Evolutionary conservation across 1,140 invertebrate genomes (phyloP), one percentile per base, ranked within the genome.

Genomic region (Idris sp.): DNA sequence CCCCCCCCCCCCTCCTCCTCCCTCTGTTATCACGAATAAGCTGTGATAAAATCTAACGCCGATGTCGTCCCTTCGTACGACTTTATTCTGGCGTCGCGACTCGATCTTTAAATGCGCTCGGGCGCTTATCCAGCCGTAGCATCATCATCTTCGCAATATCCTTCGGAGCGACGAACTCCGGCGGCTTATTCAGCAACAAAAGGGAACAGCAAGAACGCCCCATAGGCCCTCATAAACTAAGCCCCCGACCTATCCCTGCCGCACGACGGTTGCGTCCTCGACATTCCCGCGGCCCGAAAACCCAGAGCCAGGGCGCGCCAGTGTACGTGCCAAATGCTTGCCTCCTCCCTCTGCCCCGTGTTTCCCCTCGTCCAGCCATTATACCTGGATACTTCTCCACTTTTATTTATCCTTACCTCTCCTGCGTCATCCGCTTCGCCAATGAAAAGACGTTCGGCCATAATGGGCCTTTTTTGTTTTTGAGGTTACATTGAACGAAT

Each of bases 131-230:
- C 65, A 48, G 65, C 15, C 72, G 58, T 69, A 46, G 64, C 72
- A 75, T 75, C 72, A 67, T 74, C 62, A 62, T 68, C 62, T 58
- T 48, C 9, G 71, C 62, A 62, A 69, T 75, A 75, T 64, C 51
- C 72, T 65, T 41, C 72, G 72, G 72, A 35, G 72, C 72, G 72
- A 62, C 71, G 64, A 74, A 74, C 72, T 74, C 72, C 54, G 40
- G 35, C 46, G 54, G 54, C 54, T 41, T 46, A 16, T 31, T 38
- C 72, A 64, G 72, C 62, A 58, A 68, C 72, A 74, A 74, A 74
- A 74, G 64, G 26, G 49, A 74, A 74, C 56, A 68, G 40, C 46
- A 74, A 68, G 72, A 74, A 43, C 33, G 33, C 58, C 69, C 69
- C 61, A 65, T 73, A 73, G 69, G 69, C 54, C 59, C 59, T 58